Conservation (phyloP, 2,888 invertebrate genomes). For the Leistus spinibarbis region DNA sequence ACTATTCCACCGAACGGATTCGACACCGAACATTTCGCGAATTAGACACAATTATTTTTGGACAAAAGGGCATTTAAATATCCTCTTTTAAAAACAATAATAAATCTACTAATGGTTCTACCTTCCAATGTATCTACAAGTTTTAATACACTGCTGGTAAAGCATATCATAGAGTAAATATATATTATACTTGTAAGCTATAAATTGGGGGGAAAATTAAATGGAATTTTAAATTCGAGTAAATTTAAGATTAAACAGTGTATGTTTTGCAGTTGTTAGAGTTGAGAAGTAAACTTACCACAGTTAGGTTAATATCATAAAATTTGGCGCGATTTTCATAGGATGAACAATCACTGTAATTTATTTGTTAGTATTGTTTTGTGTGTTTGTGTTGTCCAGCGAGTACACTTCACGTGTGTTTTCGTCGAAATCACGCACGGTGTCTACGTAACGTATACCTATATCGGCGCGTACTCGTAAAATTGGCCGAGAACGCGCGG, state of each 20-base stretch:
- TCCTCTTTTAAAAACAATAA: neutral
- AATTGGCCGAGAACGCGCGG: neutral
- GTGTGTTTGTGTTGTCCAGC: neutral
- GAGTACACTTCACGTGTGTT: neutral
- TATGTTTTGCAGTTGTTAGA: no score
- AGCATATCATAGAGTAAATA: no score
- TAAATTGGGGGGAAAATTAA: no score
- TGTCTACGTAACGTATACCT: neutral
- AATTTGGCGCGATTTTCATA: neutral
- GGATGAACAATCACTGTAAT: neutral
- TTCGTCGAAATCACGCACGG: neutral
- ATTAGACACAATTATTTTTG: neutral
- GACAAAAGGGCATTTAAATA: neutral
- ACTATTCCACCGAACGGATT: neutral
- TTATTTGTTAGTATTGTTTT: no score
- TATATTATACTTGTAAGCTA: no score
- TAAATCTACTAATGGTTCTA: no score
- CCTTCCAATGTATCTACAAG: no score
- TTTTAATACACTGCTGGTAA: no score
- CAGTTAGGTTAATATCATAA: neutral
- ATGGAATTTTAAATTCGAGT: no score
- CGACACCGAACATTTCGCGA: neutral
- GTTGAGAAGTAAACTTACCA: neutral
- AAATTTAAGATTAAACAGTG: no score
- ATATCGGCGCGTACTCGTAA: conserved; percentile 4